These are phyloP conservation scores for Plagodis pulveraria DNA, from an alignment of 2,888 invertebrate genomes.

Conservation along the genomic window DNA sequence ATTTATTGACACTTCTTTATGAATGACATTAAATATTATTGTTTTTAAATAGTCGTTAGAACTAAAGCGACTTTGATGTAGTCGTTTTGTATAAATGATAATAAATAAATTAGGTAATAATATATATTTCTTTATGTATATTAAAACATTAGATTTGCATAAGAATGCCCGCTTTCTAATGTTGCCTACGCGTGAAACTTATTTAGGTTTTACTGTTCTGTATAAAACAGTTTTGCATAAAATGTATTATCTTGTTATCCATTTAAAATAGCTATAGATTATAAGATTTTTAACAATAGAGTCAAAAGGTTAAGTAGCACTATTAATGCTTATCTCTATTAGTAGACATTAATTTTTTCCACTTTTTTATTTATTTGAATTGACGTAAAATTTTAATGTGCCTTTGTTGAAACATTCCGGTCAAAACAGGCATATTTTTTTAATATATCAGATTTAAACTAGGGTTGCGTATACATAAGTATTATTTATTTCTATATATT, in stretches of 20 bases:
- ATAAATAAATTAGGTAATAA: slow-evolving; percentile 31
- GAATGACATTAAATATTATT: slow-evolving; percentile 16
- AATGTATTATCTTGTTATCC: slow-evolving; percentile 14
- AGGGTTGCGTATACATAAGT: too few species aligned
- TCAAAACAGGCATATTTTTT: too few species aligned
- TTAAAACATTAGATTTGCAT: slow-evolving; percentile 33
- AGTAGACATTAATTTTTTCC: slow-evolving; percentile 7
- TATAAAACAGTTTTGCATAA: slow-evolving; percentile 26
- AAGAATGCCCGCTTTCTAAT: slow-evolving; percentile 40
- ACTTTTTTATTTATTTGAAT: slow-evolving; percentile 12
- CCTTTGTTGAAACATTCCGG: too few species aligned
- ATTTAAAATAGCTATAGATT: slow-evolving; percentile 15
- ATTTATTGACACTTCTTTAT: slow-evolving; percentile 16
- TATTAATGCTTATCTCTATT: slow-evolving; percentile 19
- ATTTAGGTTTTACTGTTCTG: slow-evolving; percentile 28
- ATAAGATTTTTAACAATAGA: slow-evolving; percentile 28
- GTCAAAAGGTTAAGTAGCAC: slow-evolving; percentile 22
- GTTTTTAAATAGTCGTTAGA: slow-evolving; percentile 12
- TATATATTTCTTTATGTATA: slow-evolving; percentile 34
- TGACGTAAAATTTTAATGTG: too few species aligned
- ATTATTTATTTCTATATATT: too few species aligned
- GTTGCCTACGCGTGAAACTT: slow-evolving; percentile 31
- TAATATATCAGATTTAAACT: too few species aligned
- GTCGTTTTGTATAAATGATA: slow-evolving; percentile 17
- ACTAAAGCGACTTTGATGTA: slow-evolving; percentile 17